Evolutionary conservation across 2,797 vertebrate species (phyloP).

Genomic region (Pseudotriccus pelzelni): DNA sequence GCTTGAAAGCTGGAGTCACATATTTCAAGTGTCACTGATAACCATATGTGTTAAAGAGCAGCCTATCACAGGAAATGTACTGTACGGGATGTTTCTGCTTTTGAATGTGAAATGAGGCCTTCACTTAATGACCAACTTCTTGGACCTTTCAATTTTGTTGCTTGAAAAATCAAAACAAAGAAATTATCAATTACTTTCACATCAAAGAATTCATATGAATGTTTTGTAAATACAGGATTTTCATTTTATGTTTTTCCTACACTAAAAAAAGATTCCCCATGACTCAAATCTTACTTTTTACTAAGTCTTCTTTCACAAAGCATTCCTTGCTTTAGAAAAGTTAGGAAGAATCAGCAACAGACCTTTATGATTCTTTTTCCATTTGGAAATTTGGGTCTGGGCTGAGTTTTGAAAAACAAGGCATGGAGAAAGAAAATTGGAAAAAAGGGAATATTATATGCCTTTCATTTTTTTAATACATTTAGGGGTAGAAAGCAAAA

Average conservation of each 20-base stretch:
- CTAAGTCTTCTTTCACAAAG: background rate
- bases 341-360: background rate
- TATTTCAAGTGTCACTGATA: conserved; percentile 14
- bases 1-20: background rate
- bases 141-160: background rate
- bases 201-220: background rate
- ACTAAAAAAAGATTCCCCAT: background rate
- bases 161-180: background rate
- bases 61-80: background rate
- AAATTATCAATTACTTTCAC: background rate
- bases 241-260: background rate
- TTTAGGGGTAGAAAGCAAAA: background rate
- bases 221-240: background rate
- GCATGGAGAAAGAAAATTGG: background rate
- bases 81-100: background rate
- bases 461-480: background rate
- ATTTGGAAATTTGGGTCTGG: background rate
- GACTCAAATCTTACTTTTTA: background rate
- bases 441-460: background rate
- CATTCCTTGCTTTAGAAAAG: background rate
- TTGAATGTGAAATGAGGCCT: background rate
- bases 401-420: background rate
- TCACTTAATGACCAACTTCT: background rate
- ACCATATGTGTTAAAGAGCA: background rate
- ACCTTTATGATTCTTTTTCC: background rate